A percentile compares a stretch with the other conserved stretches of the same genome.
Evolutionary conservation across 1,140 invertebrate genomes (phyloP).

Genomic region (Drosophila paulistorum): DNA sequence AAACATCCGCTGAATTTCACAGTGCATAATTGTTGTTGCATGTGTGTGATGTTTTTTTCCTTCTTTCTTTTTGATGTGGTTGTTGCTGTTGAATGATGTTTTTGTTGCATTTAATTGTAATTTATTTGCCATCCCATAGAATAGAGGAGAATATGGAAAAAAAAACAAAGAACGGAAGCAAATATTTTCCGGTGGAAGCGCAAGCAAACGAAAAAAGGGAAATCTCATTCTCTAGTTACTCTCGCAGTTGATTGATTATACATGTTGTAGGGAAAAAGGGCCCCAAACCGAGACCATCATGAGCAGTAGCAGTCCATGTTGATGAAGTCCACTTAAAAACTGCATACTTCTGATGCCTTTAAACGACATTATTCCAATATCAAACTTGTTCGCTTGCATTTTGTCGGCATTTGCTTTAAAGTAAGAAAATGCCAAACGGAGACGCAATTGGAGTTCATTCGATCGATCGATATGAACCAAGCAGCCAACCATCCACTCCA

Average conservation of each 20-base stretch:
- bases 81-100: constrained; percentile 25
- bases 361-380: constrained; percentile 45
- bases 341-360: constrained; percentile 44
- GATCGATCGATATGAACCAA: constrained; percentile 35
- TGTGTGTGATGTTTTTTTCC: constrained; percentile 10
- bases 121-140: constrained; percentile 68
- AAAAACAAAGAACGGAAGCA: constrained; percentile 66
- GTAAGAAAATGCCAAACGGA: constrained; percentile 55
- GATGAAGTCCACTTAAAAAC: constrained; percentile 30
- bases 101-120: constrained; percentile 76
- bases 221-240: constrained; percentile 28
- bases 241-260: constrained; percentile 55
- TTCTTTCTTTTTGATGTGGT: background rate
- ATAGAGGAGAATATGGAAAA: constrained; percentile 13
- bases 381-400: constrained; percentile 31
- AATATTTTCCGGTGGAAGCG: constrained; percentile 77
- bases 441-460: constrained; percentile 38
- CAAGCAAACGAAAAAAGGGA: constrained; percentile 28
- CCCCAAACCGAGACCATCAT: background rate
- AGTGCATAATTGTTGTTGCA: constrained; percentile 63
- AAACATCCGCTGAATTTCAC: constrained; percentile 62
- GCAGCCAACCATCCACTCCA: background rate
- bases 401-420: constrained; percentile 64
- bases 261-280: constrained; percentile 18
- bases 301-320: background rate